Conservation (phyloP, 1,140 invertebrate species). For the Drosophila eugracilis region DNA sequence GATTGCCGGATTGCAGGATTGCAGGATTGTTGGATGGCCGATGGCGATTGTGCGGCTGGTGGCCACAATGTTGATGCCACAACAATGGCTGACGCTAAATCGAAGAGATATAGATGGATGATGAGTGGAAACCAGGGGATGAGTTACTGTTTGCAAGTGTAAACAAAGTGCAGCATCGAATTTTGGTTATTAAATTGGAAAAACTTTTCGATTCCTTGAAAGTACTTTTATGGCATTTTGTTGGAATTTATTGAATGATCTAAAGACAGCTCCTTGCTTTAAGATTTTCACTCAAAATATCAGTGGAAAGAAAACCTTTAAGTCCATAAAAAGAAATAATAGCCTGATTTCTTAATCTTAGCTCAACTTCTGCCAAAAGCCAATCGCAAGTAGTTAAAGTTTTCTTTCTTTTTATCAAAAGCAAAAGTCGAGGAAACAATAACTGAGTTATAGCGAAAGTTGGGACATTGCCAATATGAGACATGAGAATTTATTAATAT, state of each 20-base stretch:
- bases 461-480: constrained; percentile 59
- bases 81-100: constrained; percentile 51
- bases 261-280: no score
- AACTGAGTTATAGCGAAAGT: constrained; percentile 29
- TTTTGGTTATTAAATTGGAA: constrained; percentile 8
- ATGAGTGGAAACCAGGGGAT: not conserved
- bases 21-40: constrained; percentile 9
- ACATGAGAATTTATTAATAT: constrained; percentile 70
- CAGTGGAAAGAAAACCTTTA: no score
- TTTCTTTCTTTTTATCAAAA: not conserved
- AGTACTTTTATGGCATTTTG: no score
- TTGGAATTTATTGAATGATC: no score
- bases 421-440: constrained; percentile 14
- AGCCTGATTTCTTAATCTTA: no score
- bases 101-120: constrained; percentile 33
- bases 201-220: not conserved
- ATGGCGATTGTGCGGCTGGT: constrained; percentile 31
- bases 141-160: constrained; percentile 25
- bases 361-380: not conserved
- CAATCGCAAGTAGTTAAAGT: constrained; percentile 19
- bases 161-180: constrained; percentile 8
- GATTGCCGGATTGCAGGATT: constrained; percentile 28
- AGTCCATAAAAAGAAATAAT: not conserved
- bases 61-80: constrained; percentile 46
- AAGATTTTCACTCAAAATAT: no score